These are phyloP conservation scores for Sinopyrophorus schimmeli DNA, from an alignment of 2,888 invertebrate genomes.

Conservation along the genomic window DNA sequence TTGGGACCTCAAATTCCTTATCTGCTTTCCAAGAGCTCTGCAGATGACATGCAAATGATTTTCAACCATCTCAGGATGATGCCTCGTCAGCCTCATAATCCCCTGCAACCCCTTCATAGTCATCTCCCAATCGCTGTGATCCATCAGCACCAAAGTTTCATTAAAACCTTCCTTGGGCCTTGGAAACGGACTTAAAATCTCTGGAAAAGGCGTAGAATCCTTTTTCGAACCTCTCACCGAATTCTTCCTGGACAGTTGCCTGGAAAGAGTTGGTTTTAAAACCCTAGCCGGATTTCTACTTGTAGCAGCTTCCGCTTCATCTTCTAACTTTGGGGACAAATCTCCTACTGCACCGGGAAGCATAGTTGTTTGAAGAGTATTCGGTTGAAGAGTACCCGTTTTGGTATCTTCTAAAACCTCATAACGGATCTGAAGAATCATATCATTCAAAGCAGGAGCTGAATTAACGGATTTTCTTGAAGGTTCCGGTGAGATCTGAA, in stretches of 20 bases:
- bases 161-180: conserved; percentile 68
- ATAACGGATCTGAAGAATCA: conserved; percentile 18
- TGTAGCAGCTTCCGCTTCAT: not conserved
- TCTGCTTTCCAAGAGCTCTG: conserved; percentile 73
- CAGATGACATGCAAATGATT: conserved; percentile 70
- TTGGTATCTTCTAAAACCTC: conserved; percentile 35
- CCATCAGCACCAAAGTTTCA: conserved; percentile 67
- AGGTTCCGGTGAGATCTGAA: conserved; percentile 46
- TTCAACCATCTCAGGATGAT: conserved; percentile 66
- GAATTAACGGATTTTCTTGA: conserved; percentile 48
- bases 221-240: conserved; percentile 32
- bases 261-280: conserved; percentile 26
- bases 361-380: conserved; percentile 36
- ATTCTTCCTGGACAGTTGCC: conserved; percentile 29
- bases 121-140: conserved; percentile 79
- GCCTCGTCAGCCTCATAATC: conserved; percentile 69
- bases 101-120: conserved; percentile 73
- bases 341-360: conserved; percentile 40
- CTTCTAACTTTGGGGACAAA: conserved; percentile 32
- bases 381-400: conserved; percentile 31
- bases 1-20: conserved; percentile 89
- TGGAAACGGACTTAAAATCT: conserved; percentile 58
- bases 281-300: conserved; percentile 15
- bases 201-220: conserved; percentile 32
- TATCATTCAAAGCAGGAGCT: conserved; percentile 47